Conservation (phyloP, 2,888 invertebrate species). For the Stramonita haemastoma region DNA sequence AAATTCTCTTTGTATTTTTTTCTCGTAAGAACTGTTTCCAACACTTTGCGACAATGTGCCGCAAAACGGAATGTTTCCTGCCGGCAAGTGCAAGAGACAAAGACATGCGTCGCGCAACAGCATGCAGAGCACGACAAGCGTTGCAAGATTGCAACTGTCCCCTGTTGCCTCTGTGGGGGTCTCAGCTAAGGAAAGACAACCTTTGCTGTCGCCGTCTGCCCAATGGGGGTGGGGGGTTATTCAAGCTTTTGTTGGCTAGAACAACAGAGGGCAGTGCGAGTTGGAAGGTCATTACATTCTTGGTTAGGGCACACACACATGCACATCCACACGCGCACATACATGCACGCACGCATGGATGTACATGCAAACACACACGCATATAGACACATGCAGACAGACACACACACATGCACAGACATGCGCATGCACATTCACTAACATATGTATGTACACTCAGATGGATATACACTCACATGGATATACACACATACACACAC, state of each 20-base stretch:
- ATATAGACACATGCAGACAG: not conserved
- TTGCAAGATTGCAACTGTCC: not conserved
- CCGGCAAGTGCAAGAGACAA: not conserved
- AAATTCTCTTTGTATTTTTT: no score
- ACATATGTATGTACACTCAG: not conserved
- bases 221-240: not conserved
- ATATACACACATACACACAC: not conserved
- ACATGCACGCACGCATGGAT: not conserved
- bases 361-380: conserved; percentile 1
- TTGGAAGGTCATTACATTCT: not conserved
- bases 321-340: not conserved
- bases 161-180: not conserved
- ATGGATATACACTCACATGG: not conserved
- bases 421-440: not conserved
- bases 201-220: not conserved
- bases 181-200: not conserved
- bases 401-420: not conserved
- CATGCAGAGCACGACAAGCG: not conserved
- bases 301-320: not conserved
- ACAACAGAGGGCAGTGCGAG: not conserved
- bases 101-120: not conserved
- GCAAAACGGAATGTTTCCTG: not conserved
- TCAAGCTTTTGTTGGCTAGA: not conserved
- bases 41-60: not conserved
- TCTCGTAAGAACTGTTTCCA: no score